phyloP scores from a whole-genome alignment of 2,797 vertebrate species.

The Balearica regulorum region DNA sequence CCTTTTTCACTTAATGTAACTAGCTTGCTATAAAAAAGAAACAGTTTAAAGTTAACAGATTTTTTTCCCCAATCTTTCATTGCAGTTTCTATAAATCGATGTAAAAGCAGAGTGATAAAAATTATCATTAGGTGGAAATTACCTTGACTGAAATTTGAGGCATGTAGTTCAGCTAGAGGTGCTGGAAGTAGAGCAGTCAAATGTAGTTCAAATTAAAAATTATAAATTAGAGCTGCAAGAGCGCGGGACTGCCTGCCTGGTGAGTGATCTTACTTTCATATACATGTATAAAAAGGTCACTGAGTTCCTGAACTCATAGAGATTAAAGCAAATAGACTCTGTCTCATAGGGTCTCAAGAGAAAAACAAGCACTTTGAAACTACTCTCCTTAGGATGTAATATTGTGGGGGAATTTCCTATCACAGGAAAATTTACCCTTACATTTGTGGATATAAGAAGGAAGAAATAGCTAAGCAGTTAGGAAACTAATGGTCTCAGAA shows the following conservation, averaged over 20 bases:
- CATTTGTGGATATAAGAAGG: not conserved
- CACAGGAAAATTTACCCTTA: not conserved
- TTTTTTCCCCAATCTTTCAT: not conserved
- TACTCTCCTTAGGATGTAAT: not conserved
- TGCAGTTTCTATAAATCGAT: not conserved
- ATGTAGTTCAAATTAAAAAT: conserved; percentile 28
- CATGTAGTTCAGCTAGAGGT: not conserved
- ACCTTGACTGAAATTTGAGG: not conserved
- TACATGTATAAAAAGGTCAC: not conserved
- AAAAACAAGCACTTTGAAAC: conserved; percentile 7
- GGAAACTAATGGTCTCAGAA: not conserved
- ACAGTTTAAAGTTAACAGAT: not conserved
- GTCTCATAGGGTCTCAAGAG: not conserved
- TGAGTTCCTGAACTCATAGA: not conserved
- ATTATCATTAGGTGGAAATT: conserved; percentile 13
- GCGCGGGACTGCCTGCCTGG: not conserved
- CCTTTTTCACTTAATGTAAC: conserved; percentile 11
- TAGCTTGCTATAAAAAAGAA: not conserved
- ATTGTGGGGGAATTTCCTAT: not conserved
- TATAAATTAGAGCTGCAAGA: not conserved
- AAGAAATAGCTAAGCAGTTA: not conserved
- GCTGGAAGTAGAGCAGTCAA: not conserved
- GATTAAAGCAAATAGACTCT: conserved; percentile 5
- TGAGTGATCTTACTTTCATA: not conserved
- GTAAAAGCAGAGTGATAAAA: not conserved